Percentiles rank a stretch among this genome's conserved stretches.
phyloP scores from a whole-genome alignment of 1,140 invertebrate genomes.

The Gonioctena quinquepunctata region DNA sequence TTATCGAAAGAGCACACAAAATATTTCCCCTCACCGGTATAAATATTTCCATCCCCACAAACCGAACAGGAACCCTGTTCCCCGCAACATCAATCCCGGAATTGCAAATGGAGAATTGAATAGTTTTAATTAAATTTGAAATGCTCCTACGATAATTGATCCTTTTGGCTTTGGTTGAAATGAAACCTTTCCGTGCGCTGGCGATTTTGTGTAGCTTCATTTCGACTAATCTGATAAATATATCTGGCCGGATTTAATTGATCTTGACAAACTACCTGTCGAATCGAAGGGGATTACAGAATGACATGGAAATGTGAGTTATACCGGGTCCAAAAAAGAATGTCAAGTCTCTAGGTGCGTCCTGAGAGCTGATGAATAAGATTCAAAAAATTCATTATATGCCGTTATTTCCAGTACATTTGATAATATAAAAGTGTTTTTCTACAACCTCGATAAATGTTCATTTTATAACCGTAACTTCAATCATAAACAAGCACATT shows the following conservation, averaged over 20 bases:
- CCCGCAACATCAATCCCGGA: background rate
- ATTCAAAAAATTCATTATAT: no score
- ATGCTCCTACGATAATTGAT: background rate
- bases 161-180: background rate
- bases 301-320: background rate
- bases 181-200: background rate
- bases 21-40: no score
- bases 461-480: no score
- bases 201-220: background rate
- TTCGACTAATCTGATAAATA: background rate
- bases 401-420: no score
- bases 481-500: no score
- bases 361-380: no score
- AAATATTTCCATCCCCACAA: background rate
- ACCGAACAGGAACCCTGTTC: background rate
- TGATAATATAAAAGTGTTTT: no score
- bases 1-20: no score
- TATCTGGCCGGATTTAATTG: constrained; percentile 1
- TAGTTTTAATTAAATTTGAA: background rate
- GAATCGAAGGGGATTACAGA: background rate
- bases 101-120: background rate
- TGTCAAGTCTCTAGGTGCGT: no score
- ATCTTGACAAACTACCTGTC: constrained; percentile 7
- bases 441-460: no score
- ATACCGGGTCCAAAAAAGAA: no score